Conservation (phyloP, 2,888 invertebrate species). For the Papilio elwesi region DNA sequence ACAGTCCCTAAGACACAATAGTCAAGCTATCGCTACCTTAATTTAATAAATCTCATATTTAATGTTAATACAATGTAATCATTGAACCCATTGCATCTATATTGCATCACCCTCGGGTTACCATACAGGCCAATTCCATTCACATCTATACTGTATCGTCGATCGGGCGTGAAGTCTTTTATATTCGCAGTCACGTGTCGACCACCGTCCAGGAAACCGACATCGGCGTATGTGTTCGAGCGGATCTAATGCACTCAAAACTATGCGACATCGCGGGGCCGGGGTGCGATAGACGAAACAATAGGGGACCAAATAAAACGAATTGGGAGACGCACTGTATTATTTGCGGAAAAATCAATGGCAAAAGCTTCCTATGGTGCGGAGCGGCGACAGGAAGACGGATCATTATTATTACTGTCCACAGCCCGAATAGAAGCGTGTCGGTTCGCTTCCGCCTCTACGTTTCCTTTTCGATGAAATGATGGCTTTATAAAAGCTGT, state of each 20-base stretch:
- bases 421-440: constrained; percentile 67
- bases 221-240: constrained; percentile 73
- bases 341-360: constrained; percentile 84
- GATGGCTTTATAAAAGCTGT: constrained; percentile 75
- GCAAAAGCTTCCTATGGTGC: constrained; percentile 74
- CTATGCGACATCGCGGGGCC: constrained; percentile 68
- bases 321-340: constrained; percentile 67
- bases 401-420: constrained; percentile 79
- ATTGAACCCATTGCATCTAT: constrained; percentile 1
- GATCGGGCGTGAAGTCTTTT: constrained; percentile 82
- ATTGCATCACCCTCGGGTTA: constrained; percentile 68
- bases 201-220: constrained; percentile 77
- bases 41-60: not conserved
- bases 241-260: constrained; percentile 82
- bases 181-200: constrained; percentile 80
- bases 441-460: constrained; percentile 63
- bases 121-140: constrained; percentile 79
- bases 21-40: too few species aligned
- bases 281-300: constrained; percentile 51
- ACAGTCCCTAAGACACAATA: too few species aligned
- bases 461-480: constrained; percentile 64
- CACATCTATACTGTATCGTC: constrained; percentile 72
- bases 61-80: not conserved
- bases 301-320: constrained; percentile 48
- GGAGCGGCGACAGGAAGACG: constrained; percentile 71